Evolutionary conservation across 2,113 vertebrate genomes (phyloP), one percentile per base, ranked within the genome.

Genomic region (Mirounga angustirostris): DNA sequence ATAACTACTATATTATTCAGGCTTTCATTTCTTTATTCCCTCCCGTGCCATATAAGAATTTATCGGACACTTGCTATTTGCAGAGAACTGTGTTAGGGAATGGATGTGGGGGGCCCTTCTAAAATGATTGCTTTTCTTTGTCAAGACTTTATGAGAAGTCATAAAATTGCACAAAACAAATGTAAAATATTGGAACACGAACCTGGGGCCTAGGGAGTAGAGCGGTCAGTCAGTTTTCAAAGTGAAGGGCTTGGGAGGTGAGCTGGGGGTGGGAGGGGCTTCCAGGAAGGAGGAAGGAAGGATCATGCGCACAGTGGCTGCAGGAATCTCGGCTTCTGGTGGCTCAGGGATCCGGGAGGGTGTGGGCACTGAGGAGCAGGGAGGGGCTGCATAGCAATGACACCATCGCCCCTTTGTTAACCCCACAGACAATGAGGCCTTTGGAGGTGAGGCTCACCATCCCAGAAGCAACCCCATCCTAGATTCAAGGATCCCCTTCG

Each of bases 41-140:
- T 93, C 30, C 36, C 2, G 24, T 24, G 28, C 67, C 33, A 14
- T 40, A 10, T 56, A 33, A 74, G 46, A 74, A 50, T 82, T 88
- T 76, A n/a, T 67, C 16, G 0, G 36, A 61, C 22, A 59, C 61
- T 81, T 59, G 40, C 10, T 65, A 19, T 30, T 63, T 65, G 63
- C 22, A 74, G 22, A 65, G 56, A 82, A 54, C n/a, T 46, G 0
- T 30, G 89, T 69, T 69, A n/a, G 15, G 21, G 26, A 22, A 24
- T 65, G 11, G 21, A 52, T 56, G 7, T 43, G 7, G 74, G 46
- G 33, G 56, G 26, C 0, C 0, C 3, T 24, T 73, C n/a, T 88
- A 81, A 88, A 92, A 56, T 81, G 69, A 50, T 59, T 81, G 46
- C 80, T 63, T 92, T 92, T n/a, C 7, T 54, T 81, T 69, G 33